Evolutionary conservation across 2,888 invertebrate genomes (phyloP), one percentile per base, ranked within the genome.

Genomic region (Notodonta ziczac): DNA sequence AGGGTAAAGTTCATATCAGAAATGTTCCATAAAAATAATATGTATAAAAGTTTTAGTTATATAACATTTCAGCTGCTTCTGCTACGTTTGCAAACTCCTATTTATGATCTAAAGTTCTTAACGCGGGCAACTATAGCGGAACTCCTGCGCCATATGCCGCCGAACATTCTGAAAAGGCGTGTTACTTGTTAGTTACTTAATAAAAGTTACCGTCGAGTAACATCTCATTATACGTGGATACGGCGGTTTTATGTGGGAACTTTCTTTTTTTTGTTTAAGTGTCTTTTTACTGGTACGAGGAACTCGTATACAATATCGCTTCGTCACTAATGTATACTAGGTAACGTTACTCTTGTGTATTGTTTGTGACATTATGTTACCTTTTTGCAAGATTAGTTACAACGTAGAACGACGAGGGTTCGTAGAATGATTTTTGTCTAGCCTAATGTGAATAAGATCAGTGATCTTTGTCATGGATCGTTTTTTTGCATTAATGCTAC

Each of bases 211-310:
- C 71, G 71, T 63, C 59, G 69, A 73, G 71, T 77, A 83, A 80
- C 81, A 78, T 83, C 81, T 83, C 83, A 82, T 86, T 85, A 87
- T 76, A 76, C 76, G 70, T 73, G 79, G 66, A 77, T 76, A 76
- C 73, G 72, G 76, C 65, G 72, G 70, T 75, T 82, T 81, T 82
- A 82, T 80, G 81, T 71, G 67, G 63, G 59, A 81, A 83, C 76
- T 81, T 79, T 69, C 72, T 74, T 79, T 58, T 73, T 79, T 82
- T 82, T 82, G 73, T 72, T 72, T 71, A 61, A 73, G 59, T 63
- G 56, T 65, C 67, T 72, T 72, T 72, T 73, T 68, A 60, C 13
- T 39, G 57, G 62, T 59, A 70, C 65, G 59, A 60, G 61, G 67
- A 69, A 67, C 67, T 62, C 69, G 63, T 72, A 67, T 58, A 66